Conservation (phyloP, 1,140 invertebrate genomes). For the Sinella curviseta region DNA sequence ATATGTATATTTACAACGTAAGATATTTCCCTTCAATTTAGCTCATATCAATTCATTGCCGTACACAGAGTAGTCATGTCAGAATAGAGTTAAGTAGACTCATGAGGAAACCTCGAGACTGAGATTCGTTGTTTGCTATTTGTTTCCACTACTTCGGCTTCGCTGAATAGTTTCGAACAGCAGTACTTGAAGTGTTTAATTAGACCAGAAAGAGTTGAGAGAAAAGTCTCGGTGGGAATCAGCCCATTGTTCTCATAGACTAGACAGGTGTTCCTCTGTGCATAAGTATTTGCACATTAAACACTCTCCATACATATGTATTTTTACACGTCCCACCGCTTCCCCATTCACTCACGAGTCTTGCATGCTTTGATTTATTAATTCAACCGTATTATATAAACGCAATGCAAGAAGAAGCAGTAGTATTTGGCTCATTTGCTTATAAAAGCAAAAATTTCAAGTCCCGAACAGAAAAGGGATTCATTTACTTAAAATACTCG, state of each 20-base stretch:
- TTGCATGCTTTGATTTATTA: too few species aligned
- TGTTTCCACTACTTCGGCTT: background rate
- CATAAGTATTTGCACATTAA: constrained; percentile 23
- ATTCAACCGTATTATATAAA: too few species aligned
- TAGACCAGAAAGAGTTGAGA: constrained; percentile 6
- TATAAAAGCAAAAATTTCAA: too few species aligned
- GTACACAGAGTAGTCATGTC: too few species aligned
- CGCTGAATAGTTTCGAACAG: background rate
- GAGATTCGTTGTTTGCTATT: background rate
- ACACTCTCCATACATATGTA: constrained; percentile 16
- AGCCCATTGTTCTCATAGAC: background rate
- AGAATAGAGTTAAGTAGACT: background rate
- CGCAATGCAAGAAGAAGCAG: too few species aligned
- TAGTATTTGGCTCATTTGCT: too few species aligned
- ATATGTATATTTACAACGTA: too few species aligned
- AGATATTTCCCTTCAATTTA: too few species aligned
- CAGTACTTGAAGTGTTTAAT: background rate
- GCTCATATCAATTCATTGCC: too few species aligned
- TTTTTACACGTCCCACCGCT: background rate
- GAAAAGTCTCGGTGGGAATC: constrained; percentile 13
- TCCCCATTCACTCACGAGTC: too few species aligned
- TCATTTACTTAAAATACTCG: too few species aligned
- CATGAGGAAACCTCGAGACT: background rate
- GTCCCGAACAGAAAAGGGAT: too few species aligned
- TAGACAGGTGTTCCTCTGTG: constrained; percentile 22